A percentile compares a stretch with the other conserved stretches of the same genome.
Evolutionary conservation across 2,888 invertebrate genomes (phyloP).

Genomic region (Cistogaster globosa): DNA sequence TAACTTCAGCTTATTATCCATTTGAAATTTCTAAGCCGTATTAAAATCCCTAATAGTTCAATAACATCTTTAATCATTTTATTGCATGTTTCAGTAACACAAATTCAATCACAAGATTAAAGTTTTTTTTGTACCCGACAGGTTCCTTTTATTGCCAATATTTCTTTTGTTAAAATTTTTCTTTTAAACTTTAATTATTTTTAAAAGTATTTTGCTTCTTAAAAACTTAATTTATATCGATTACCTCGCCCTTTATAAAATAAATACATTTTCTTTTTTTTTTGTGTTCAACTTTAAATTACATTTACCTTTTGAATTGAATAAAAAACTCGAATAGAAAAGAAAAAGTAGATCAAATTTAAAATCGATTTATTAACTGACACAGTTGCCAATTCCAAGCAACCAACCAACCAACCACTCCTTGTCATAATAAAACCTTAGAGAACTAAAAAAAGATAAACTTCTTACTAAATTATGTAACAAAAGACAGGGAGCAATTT

Average conservation of each 20-base stretch:
- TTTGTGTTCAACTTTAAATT: slow-evolving; percentile 46
- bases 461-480: not conserved
- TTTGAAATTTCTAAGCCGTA: not conserved
- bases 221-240: not conserved
- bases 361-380: slow-evolving; percentile 66
- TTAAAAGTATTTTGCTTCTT: slow-evolving; percentile 14
- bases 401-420: slow-evolving; percentile 41
- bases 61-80: too few species aligned
- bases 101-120: too few species aligned
- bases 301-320: slow-evolving; percentile 15
- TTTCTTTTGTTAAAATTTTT: slow-evolving; percentile 19
- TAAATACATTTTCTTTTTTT: not conserved
- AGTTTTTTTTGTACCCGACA: not conserved
- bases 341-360: slow-evolving; percentile 47
- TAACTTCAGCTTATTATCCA: not conserved
- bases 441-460: slow-evolving; percentile 15
- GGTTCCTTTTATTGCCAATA: not conserved
- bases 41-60: not conserved
- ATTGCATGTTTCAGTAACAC: too few species aligned
- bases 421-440: slow-evolving; percentile 31
- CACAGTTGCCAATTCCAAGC: slow-evolving; percentile 59
- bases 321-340: not conserved
- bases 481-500: slow-evolving; percentile 33
- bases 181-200: slow-evolving; percentile 2
- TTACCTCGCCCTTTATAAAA: slow-evolving; percentile 1